Base-by-base conservation (phyloP, 1,140 invertebrate genomes). In the Caenorhabditis latens region DNA sequence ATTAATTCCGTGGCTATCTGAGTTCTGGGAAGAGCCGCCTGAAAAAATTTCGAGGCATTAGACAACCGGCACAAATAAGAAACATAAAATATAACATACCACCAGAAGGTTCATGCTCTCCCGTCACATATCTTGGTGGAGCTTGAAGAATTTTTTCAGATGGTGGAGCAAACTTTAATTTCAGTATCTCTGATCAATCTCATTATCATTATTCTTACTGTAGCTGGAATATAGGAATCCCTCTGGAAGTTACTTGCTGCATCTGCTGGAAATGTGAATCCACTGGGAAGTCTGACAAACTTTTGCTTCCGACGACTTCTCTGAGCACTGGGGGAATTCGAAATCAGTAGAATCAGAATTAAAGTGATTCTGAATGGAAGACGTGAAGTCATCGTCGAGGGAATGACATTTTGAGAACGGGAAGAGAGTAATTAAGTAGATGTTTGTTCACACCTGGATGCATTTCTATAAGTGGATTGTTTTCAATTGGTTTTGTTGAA, bases 141-240 rank as follows among this genome's bases (percentile, higher is more conserved):
- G 65, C 32, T 67, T 67, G 65, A 14, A 67, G 42, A 43, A 67
- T 67, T 14, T 67, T 67, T 14, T 67, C 65, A 42, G 32, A 43
- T 43, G 65, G 65, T 0, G 65, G 65, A 19, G 65, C 65, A 67
- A 67, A 67, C 65, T 67, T 6, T 11, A 63, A 32, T 63, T 63
- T 63, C 32, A 32, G 32, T 63, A 32, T 63, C 32, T 40, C 32
- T 32, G 1, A 32, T 32, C 21, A 40, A 32, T 32, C 4, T 63
- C 9, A 32, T 5, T 24, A 67, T 19, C 13, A 14, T 19, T 3
- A 43, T 16, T 19, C 42, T 43, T 67, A 67, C 65, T 19, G 65
- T 67, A 42, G 65, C 65, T 67, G 65, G 65, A 67, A 67, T 67
- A 67, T 67, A 67, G 14, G 65, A 42, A 67, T 67, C 65, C 43